These are phyloP conservation scores for Brachystomella parvula DNA, from an alignment of 1,140 invertebrate genomes.

Conservation along the genomic window DNA sequence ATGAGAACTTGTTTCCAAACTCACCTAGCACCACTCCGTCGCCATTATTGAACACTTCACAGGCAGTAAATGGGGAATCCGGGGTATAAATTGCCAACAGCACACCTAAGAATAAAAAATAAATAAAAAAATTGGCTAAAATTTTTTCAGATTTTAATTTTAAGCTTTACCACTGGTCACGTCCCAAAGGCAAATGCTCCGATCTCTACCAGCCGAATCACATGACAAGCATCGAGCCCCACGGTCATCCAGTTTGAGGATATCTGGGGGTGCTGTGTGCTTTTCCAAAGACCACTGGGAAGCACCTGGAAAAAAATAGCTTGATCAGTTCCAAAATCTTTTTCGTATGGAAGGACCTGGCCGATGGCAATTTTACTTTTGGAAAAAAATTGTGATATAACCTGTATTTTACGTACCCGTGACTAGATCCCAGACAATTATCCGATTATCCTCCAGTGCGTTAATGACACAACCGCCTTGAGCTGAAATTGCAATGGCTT, in stretches of 20 bases:
- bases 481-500: conserved; percentile 70
- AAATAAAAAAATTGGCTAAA: conserved; percentile 8
- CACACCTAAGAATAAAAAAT: conserved; percentile 49
- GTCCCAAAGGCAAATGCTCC: conserved; percentile 69
- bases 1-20: background rate
- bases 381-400: background rate
- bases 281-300: conserved; percentile 63
- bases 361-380: background rate
- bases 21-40: conserved; percentile 57
- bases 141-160: background rate
- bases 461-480: conserved; percentile 70
- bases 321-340: background rate
- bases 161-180: conserved; percentile 55
- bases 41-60: conserved; percentile 64
- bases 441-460: conserved; percentile 66
- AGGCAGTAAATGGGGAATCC: conserved; percentile 61
- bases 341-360: background rate
- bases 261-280: conserved; percentile 64
- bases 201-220: conserved; percentile 59
- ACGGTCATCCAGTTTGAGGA: conserved; percentile 59
- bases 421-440: conserved; percentile 79
- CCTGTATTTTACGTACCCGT: conserved; percentile 51
- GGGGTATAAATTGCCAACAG: conserved; percentile 70
- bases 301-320: conserved; percentile 49
- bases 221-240: conserved; percentile 62